Conservation (phyloP, 2,888 invertebrate genomes). For the Phyllotreta striolata region DNA sequence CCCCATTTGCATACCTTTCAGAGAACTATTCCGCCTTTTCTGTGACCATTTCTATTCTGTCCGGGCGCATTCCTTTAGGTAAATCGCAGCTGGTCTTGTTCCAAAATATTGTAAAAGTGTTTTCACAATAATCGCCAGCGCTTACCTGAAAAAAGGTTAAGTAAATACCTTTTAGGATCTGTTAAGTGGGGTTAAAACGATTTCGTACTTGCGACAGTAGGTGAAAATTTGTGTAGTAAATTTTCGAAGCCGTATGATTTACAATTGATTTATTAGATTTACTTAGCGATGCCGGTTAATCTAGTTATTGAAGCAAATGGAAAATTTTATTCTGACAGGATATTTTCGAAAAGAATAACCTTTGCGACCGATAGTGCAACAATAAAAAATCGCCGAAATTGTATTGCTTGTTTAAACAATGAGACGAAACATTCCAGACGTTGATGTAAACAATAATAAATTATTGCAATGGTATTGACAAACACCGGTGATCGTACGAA, state of each 20-base stretch:
- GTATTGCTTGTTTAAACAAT: too few species aligned
- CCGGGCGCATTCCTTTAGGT: not conserved
- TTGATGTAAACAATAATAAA: too few species aligned
- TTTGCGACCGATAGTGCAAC: too few species aligned
- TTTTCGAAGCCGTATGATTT: not conserved
- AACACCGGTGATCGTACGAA: too few species aligned
- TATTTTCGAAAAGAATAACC: too few species aligned
- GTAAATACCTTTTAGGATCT: constrained; percentile 9
- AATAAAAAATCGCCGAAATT: too few species aligned
- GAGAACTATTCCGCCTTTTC: constrained; percentile 2
- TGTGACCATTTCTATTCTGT: constrained; percentile 4
- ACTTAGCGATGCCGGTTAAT: too few species aligned
- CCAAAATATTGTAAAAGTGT: constrained; percentile 26
- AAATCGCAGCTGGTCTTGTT: constrained; percentile 22
- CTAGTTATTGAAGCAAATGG: too few species aligned
- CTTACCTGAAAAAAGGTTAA: constrained; percentile 21
- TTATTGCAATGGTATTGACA: too few species aligned
- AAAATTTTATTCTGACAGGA: too few species aligned
- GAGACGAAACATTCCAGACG: too few species aligned
- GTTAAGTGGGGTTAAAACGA: constrained; percentile 14
- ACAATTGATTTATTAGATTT: constrained; percentile 1
- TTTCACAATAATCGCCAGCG: constrained; percentile 14
- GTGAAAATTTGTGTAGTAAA: not conserved
- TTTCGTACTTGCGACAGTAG: constrained; percentile 7
- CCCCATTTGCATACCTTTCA: constrained; percentile 9